Base-by-base conservation (phyloP, 53 echinoderm and acorn worm species). In the Crossaster papposus region DNA sequence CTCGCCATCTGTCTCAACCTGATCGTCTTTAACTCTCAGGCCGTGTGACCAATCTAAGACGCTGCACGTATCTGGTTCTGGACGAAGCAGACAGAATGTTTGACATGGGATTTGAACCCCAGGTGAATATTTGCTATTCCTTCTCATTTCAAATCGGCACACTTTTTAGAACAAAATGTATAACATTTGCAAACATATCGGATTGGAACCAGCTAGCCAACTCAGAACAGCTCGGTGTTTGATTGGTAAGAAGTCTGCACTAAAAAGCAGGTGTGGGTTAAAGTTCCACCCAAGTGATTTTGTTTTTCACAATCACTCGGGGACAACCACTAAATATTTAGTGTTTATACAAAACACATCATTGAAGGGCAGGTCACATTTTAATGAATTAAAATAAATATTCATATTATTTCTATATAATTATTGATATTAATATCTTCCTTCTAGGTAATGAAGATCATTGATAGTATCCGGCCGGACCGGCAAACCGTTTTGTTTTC, bases 51-150 rank as follows among this genome's bases (percentile, higher is more conserved):
- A 99, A 99, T 80, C 89, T 99, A 2, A 83, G 91, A 33, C 91
- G 99, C 51, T 96, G 95, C 86, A 99, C 99, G 0, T 99, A 99
- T 71, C 89, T 99, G 6, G 96, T 96, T 8, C 81, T 99, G 81
- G 99, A 99, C 76, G 99, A 99, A 78, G 99, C 99, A 18, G 99
- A 99, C 76, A 92, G 99, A 36, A 99, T 99, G 99, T 99, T 99
- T 93, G 99, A 99, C 85, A 99, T 99, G 99, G 99, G 99, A 17
- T 99, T 99, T 81, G 99, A 99, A 90, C 99, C 99, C 2, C 99
- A 99, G 99, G 99, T 96, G 90, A 83, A 44, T 44, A 44, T 8
- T 14, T 23, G n/a, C n/a, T n/a, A n/a, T 79, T 13, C 14, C 0
- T n/a, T 36, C 9, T 12, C 3, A n/a, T 58, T 58, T 58, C 22